phyloP scores from a whole-genome alignment of 2,888 invertebrate species.

The Hydropsyche betteni region DNA sequence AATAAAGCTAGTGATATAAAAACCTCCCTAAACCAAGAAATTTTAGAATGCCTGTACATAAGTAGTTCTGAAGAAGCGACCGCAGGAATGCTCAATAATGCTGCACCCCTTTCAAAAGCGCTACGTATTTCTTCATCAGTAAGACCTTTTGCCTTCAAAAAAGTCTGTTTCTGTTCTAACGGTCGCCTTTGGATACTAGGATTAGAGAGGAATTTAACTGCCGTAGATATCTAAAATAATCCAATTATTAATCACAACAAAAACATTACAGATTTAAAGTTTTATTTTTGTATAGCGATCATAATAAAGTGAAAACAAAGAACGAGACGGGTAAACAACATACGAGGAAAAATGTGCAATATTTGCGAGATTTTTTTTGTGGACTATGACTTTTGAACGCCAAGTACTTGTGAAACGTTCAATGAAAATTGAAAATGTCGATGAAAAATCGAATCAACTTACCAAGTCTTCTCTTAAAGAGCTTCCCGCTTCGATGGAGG shows the following conservation, averaged over 20 bases:
- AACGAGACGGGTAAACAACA: no score
- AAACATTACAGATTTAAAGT: no score
- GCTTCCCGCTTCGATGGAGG: background rate
- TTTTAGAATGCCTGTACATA: slow-evolving; percentile 59
- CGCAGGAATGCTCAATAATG: slow-evolving; percentile 59
- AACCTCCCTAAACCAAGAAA: slow-evolving; percentile 71
- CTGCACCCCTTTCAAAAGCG: slow-evolving; percentile 75
- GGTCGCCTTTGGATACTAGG: slow-evolving; percentile 83
- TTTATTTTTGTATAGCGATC: no score
- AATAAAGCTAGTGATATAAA: slow-evolving; percentile 78
- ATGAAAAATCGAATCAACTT: slow-evolving; percentile 29
- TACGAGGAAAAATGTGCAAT: no score
- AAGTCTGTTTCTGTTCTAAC: slow-evolving; percentile 79
- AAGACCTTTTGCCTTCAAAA: slow-evolving; percentile 80
- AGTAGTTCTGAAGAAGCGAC: slow-evolving; percentile 61
- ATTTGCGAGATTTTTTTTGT: background rate
- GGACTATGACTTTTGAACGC: slow-evolving; percentile 29
- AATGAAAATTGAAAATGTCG: background rate
- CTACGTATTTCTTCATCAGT: slow-evolving; percentile 77
- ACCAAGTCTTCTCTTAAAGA: slow-evolving; percentile 47
- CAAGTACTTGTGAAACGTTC: background rate
- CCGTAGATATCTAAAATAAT: slow-evolving; percentile 77
- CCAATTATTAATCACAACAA: no score
- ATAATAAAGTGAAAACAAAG: no score
- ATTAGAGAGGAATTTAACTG: slow-evolving; percentile 86